A percentile compares a stretch with the other conserved stretches of the same genome.
phyloP scores from a whole-genome alignment of 2,797 vertebrate species.

The Helicolenus hilgendorfi region DNA sequence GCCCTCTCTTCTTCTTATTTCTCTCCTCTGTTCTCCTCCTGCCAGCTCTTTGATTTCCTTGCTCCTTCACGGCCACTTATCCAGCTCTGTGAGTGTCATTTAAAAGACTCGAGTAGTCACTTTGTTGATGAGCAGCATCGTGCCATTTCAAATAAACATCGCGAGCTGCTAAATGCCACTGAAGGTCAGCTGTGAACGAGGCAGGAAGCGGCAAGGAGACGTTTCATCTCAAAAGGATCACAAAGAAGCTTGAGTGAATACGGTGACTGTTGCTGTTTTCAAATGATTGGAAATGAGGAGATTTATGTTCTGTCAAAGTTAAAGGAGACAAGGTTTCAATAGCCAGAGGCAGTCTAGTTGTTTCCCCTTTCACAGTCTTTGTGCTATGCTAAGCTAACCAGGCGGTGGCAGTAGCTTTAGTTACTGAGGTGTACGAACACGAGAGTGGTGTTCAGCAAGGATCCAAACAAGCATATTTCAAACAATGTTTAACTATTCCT shows the following conservation, averaged over 20 bases:
- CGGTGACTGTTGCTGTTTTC: not conserved
- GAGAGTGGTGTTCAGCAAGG: not conserved
- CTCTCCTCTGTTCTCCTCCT: not conserved
- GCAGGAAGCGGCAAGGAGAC: not conserved
- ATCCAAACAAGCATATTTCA: too few relatives aligned
- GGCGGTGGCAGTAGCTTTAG: not conserved
- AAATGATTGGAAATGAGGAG: not conserved
- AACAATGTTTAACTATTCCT: not conserved
- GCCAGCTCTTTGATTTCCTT: not conserved
- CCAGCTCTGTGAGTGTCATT: conserved; percentile 12
- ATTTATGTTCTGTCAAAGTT: not conserved
- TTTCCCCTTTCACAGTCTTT: not conserved
- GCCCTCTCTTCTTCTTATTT: not conserved
- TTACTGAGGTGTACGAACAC: not conserved
- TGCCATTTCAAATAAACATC: conserved; percentile 18
- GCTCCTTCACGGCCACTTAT: not conserved
- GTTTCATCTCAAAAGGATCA: not conserved
- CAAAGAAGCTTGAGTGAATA: not conserved
- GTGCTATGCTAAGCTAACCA: not conserved
- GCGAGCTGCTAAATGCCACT: conserved; percentile 1
- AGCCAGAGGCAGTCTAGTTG: not conserved
- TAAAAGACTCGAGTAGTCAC: not conserved
- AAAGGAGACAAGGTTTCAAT: not conserved
- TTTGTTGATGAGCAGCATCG: conserved; percentile 23
- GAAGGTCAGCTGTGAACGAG: conserved; percentile 19